Base-by-base conservation (phyloP, 2,797 vertebrate genomes). In the Poecilia picta region DNA sequence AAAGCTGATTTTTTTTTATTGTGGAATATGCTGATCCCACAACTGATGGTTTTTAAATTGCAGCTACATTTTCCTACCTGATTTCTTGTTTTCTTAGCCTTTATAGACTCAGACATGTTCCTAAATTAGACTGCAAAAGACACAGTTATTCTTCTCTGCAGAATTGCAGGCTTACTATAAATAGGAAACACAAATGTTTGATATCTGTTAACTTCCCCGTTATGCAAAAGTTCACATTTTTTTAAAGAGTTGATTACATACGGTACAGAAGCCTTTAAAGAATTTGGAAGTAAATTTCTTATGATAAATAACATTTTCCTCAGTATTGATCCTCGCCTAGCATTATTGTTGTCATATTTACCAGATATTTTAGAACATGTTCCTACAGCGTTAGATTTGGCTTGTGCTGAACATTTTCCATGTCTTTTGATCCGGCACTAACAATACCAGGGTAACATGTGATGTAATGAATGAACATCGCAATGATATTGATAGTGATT, bases 81-180 rank as follows among this genome's bases (percentile, higher is more conserved):
- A 25, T 72, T 41, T 45, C 23, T 62, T 15, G 20, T 66, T 55
- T 57, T 75, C 59, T 72, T 28, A 41, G 18, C n/a, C 23, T 79
- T 78, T 62, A 75, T 25, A 47, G 51, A 46, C 46, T 76, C 25
- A 25, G 59, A 8, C 57, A 73, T 78, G 72, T 73, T 75, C 57
- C 43, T 18, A n/a, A 76, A 15, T n/a, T 23, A 62, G 57, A 62
- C 1, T 62, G 57, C 12, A 16, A 0, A 62, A 62, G 28, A 62
- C 1, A 18, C 28, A 47, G 6, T 36, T 20, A 31, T 18, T 72
- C 18, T 8, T 73, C 72, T 49, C 28, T 43, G 36, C 71, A 7
- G 20, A 76, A 53, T 41, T 41, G 28, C 4, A 43, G 8, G 15
- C 13, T 25, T 23, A 15, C 2, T 13, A 23, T 13, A 36, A 72